Conservation (phyloP, 92 coral and sea anemone species). For the Actinernus sp. region DNA sequence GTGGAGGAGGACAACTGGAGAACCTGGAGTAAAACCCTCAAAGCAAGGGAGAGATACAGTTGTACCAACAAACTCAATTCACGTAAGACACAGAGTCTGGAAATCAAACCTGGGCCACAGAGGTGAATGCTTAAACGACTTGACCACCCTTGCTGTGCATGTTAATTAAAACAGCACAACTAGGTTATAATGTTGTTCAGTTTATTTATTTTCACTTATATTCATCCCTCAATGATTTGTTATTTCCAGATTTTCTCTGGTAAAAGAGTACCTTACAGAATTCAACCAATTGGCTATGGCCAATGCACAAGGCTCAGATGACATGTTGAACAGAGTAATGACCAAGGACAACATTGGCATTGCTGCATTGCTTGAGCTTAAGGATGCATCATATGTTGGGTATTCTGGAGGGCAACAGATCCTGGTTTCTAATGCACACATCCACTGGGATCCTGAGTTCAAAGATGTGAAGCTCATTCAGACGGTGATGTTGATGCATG, state of each 20-base stretch:
- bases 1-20: too few relatives aligned
- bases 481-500: conserved; percentile 96
- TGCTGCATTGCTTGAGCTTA: conserved; percentile 92
- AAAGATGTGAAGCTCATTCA: conserved; percentile 96
- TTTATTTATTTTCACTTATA: background rate
- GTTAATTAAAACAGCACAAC: too few relatives aligned
- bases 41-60: too few relatives aligned
- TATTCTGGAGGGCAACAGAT: conserved; percentile 82
- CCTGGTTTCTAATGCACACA: conserved; percentile 96
- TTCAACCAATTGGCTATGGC: conserved; percentile 98
- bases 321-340: conserved; percentile 99
- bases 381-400: conserved; percentile 70
- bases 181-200: too few relatives aligned
- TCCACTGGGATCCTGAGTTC: conserved; percentile 99
- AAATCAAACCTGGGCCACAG: too few relatives aligned
- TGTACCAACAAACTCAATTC: too few relatives aligned
- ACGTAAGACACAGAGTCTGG: too few relatives aligned
- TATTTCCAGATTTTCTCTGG: conserved; percentile 73
- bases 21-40: too few relatives aligned
- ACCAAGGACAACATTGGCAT: conserved; percentile 98
- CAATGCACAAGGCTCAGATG: conserved; percentile 96
- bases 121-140: too few relatives aligned
- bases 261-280: conserved; percentile 94
- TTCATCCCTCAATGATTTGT: too few relatives aligned
- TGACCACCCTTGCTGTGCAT: too few relatives aligned